These are phyloP conservation scores for Tetragonula carbonaria DNA, from an alignment of 2,888 invertebrate genomes.

Conservation along the genomic window DNA sequence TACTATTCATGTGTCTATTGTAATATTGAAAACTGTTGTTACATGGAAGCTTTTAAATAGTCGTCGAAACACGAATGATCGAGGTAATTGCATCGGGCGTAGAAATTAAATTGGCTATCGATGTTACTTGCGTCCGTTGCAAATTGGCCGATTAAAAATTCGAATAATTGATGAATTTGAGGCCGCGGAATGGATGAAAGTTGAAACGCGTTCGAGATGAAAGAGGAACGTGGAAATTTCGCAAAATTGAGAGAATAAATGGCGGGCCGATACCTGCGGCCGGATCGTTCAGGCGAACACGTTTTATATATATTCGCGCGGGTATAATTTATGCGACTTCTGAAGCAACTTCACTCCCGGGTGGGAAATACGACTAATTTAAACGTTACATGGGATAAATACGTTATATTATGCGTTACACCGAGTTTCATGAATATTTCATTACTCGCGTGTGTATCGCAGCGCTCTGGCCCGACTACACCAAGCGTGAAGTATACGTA, in stretches of 20 bases:
- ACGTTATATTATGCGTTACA: constrained; percentile 59
- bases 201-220: background rate
- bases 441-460: constrained; percentile 43
- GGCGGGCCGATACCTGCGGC: background rate
- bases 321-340: constrained; percentile 41
- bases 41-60: background rate
- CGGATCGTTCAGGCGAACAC: background rate
- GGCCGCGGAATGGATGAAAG: background rate
- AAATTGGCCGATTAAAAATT: no score
- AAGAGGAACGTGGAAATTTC: background rate
- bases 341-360: constrained; percentile 16
- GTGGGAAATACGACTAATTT: constrained; percentile 59
- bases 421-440: constrained; percentile 61
- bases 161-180: no score
- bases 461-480: constrained; percentile 15
- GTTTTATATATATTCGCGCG: constrained; percentile 15
- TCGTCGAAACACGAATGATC: background rate
- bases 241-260: background rate
- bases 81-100: background rate
- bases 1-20: no score
- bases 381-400: constrained; percentile 57
- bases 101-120: background rate
- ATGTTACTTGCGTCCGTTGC: background rate
- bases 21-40: no score
- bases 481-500: constrained; percentile 35